phyloP scores from a whole-genome alignment of 2,888 invertebrate genomes.

The Diploptera punctata region DNA sequence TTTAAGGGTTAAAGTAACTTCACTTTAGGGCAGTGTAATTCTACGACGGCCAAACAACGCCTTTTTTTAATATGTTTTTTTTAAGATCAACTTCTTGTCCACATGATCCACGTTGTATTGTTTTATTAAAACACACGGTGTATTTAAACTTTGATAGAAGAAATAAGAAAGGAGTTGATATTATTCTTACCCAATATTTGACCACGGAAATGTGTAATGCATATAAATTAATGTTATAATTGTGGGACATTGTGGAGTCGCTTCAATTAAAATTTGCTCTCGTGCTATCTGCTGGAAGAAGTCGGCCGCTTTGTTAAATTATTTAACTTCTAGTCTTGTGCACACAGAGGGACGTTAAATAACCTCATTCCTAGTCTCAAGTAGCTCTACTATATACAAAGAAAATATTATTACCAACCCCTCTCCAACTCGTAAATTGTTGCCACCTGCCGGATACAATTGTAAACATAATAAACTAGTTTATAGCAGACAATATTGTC shows the following conservation, averaged over 20 bases:
- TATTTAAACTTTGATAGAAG: no score
- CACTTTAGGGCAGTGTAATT: no score
- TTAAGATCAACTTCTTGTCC: no score
- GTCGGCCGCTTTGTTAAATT: neutral
- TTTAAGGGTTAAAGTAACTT: no score
- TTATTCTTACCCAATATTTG: no score
- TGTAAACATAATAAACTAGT: conserved; percentile 10
- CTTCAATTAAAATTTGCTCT: conserved; percentile 3
- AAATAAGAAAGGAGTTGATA: no score
- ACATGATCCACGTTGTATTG: no score
- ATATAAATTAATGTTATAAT: no score
- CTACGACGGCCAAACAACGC: no score
- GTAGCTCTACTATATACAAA: neutral
- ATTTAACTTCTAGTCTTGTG: conserved; percentile 3
- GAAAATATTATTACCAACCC: conserved; percentile 8
- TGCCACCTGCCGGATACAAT: conserved; percentile 13
- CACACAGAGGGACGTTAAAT: conserved; percentile 19
- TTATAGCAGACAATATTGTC: neutral
- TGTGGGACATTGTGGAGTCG: neutral
- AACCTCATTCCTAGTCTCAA: conserved; percentile 20
- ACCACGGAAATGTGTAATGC: no score
- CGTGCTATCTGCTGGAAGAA: neutral
- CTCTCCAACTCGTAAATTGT: conserved; percentile 6
- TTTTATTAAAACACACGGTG: no score
- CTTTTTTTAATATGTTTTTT: no score